Percentiles rank a stretch among this genome's conserved stretches.
phyloP scores from a whole-genome alignment of 2,888 invertebrate genomes.

The Megaustenia siamemsis region DNA sequence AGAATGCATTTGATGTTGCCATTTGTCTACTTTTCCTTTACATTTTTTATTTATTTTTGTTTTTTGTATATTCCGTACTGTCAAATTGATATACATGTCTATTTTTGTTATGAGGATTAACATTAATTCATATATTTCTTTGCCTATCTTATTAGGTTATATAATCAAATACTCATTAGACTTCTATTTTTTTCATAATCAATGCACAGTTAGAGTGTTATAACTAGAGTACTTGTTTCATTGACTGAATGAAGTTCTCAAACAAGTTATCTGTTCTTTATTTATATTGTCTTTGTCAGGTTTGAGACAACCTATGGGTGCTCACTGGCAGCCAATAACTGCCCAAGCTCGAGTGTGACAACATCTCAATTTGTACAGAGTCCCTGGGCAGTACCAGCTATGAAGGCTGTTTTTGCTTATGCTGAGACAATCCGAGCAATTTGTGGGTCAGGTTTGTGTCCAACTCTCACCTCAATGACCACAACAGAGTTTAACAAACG shows the following conservation, averaged over 20 bases:
- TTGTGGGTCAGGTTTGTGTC: conserved; percentile 55
- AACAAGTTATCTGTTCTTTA: not conserved
- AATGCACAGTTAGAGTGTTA: too few species aligned
- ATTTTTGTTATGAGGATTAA: too few species aligned
- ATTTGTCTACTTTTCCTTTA: too few species aligned
- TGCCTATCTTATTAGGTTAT: too few species aligned
- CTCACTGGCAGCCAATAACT: conserved; percentile 36
- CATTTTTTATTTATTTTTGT: too few species aligned
- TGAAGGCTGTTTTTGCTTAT: conserved; percentile 73
- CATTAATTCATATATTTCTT: too few species aligned
- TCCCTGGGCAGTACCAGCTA: conserved; percentile 66
- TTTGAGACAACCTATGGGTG: conserved; percentile 35
- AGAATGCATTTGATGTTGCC: too few species aligned
- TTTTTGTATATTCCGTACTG: too few species aligned
- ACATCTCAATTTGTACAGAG: conserved; percentile 56
- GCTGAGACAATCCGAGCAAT: conserved; percentile 69
- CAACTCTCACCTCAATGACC: not conserved
- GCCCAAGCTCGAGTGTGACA: conserved; percentile 58
- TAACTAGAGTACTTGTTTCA: too few species aligned
- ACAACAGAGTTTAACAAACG: conserved; percentile 10
- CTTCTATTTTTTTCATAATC: not conserved
- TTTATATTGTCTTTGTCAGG: conserved; percentile 9
- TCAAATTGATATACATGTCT: too few species aligned
- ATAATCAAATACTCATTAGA: not conserved
- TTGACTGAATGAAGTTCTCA: not conserved